Evolutionary conservation across 2,888 invertebrate genomes (phyloP), one percentile per base, ranked within the genome.

Genomic region (Tenthredo distinguenda): DNA sequence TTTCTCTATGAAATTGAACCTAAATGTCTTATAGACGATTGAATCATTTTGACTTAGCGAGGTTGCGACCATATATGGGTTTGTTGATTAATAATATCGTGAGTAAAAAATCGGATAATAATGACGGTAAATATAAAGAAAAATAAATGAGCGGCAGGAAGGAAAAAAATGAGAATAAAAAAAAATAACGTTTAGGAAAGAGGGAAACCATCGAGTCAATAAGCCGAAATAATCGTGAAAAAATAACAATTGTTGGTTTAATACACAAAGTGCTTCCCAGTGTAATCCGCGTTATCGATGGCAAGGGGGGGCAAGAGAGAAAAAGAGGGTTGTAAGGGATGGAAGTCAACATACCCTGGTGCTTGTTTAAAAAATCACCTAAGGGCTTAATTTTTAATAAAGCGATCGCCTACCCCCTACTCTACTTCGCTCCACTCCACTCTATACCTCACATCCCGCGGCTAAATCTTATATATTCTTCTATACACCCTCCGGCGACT

Each of bases 231-330:
- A 77, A 77, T 77, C 55, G 77, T 50, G 77, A 77, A 77, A 50
- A 50, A 55, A 77, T 50, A 62, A 21, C 81, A 58, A 81, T 81
- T 81, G 81, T 84, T 85, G 88, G 84, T 87, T 89, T 88, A 87
- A 88, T 89, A 88, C 83, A 71, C 34, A 90, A 90, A 91, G 92
- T 91, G 91, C 91, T 89, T 88, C 87, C 86, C 86, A 90, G 88
- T 88, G 91, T 91, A 91, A 91, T 90, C 90, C 90, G 89, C 90
- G 89, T 89, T 90, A 91, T 91, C 90, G 91, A 90, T 90, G 89
- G 43, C 65, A 15, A 47, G 18, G 62, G 79, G 58, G 58, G 47
- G n/a, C 0, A 40, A 81, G 6, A 31, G 47, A 31, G 65, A 71
- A 40, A 65, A 62, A 62, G 26, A 18, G 21, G 43, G 50, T 5